Conservation (phyloP, 2,113 vertebrate species). For the Carlito syrichta region DNA sequence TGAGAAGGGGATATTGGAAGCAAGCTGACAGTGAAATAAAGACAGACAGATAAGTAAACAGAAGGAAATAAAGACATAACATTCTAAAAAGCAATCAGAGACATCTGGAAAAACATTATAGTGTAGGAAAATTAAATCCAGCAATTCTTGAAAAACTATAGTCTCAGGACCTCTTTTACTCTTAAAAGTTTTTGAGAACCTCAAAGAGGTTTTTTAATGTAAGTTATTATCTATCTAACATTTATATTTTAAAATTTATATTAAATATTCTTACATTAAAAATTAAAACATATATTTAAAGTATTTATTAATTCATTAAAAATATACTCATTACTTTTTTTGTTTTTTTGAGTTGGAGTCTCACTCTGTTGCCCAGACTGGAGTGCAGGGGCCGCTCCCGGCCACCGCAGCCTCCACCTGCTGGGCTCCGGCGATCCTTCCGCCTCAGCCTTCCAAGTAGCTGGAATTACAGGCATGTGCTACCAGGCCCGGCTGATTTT, state of each 20-base stretch:
- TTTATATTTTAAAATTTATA: background rate
- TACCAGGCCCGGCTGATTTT: too few species aligned
- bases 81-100: background rate
- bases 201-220: background rate
- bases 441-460: too few species aligned
- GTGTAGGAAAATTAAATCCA: background rate
- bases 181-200: background rate
- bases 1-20: background rate
- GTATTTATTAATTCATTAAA: conserved; percentile 7
- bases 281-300: background rate
- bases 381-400: too few species aligned
- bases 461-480: too few species aligned
- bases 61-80: background rate
- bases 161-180: background rate
- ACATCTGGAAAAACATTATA: background rate
- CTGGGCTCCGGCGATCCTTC: too few species aligned
- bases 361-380: too few species aligned
- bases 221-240: background rate
- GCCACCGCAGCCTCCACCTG: too few species aligned
- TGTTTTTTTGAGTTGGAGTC: too few species aligned
- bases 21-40: background rate
- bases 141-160: background rate
- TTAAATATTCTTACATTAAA: background rate
- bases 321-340: too few species aligned
- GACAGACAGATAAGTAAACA: background rate